Conservation (phyloP, 2,113 vertebrate species). For the Lonchura striata region DNA sequence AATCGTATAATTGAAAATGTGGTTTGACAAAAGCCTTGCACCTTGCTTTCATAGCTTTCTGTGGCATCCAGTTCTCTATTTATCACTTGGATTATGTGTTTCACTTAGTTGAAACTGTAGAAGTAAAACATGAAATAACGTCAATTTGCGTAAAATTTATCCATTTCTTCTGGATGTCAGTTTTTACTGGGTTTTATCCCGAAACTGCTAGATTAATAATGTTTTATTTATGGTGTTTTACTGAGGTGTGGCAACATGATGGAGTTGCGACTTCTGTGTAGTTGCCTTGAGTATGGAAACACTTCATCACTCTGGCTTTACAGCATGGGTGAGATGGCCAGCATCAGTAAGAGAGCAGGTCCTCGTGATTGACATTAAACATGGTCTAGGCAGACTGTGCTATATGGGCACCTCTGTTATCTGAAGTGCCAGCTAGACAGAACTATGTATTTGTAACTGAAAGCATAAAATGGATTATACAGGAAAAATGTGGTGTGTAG, state of each 20-base stretch:
- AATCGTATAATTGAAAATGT: not conserved
- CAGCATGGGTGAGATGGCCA: not conserved
- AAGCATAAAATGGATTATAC: slow-evolving; percentile 34
- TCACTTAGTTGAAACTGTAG: not conserved
- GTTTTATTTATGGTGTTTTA: not conserved
- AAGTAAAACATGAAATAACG: not conserved
- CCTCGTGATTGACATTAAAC: not conserved
- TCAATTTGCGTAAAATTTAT: not conserved
- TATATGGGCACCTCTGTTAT: not conserved
- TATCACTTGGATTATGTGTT: not conserved
- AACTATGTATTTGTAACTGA: not conserved
- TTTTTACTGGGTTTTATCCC: not conserved
- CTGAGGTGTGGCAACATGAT: not conserved
- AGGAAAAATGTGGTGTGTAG: not conserved
- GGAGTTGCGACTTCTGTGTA: not conserved
- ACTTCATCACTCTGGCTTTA: not conserved
- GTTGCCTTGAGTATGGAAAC: not conserved
- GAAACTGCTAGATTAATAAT: not conserved
- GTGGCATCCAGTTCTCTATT: not conserved
- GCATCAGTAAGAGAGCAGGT: not conserved
- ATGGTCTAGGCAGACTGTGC: not conserved
- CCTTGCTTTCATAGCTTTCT: not conserved
- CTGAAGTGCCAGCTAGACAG: slow-evolving; percentile 19
- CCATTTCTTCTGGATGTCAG: not conserved
- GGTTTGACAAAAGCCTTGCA: not conserved